These are phyloP conservation scores for Prietella phreatophila DNA, from an alignment of 2,113 vertebrate genomes.

Conservation along the genomic window DNA sequence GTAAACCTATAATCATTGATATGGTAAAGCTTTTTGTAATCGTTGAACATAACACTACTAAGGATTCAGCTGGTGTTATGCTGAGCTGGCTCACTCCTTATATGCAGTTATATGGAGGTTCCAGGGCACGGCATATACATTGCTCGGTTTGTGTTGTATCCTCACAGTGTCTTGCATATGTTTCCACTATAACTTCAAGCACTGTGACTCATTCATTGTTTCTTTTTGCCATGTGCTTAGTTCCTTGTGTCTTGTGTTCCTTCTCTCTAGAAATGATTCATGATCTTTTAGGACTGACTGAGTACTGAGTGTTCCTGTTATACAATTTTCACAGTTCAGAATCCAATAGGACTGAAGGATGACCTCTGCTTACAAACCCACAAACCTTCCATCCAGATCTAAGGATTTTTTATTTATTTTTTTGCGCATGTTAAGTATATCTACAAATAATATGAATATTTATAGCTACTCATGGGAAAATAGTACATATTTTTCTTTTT, in stretches of 20 bases:
- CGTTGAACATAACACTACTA: background rate
- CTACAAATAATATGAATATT: background rate
- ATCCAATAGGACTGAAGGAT: background rate
- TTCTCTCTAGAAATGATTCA: constrained; percentile 9
- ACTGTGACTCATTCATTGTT: constrained; percentile 8
- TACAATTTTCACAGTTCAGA: background rate
- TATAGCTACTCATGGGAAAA: background rate
- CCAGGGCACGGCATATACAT: background rate
- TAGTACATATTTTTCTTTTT: background rate
- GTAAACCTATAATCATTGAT: background rate
- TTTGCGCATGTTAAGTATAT: background rate
- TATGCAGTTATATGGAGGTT: background rate
- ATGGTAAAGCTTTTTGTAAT: background rate
- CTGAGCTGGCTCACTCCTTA: background rate
- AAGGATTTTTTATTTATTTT: no score
- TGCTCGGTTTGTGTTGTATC: background rate
- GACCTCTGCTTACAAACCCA: background rate
- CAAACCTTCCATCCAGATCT: background rate
- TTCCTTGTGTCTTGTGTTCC: background rate
- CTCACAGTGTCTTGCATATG: background rate
- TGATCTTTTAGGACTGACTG: background rate
- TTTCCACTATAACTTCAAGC: background rate
- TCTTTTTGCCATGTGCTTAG: background rate
- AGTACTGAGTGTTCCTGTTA: background rate
- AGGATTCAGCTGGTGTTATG: background rate